Evolutionary conservation across 2,113 vertebrate species (phyloP).

Genomic region (Camelus dromedarius): DNA sequence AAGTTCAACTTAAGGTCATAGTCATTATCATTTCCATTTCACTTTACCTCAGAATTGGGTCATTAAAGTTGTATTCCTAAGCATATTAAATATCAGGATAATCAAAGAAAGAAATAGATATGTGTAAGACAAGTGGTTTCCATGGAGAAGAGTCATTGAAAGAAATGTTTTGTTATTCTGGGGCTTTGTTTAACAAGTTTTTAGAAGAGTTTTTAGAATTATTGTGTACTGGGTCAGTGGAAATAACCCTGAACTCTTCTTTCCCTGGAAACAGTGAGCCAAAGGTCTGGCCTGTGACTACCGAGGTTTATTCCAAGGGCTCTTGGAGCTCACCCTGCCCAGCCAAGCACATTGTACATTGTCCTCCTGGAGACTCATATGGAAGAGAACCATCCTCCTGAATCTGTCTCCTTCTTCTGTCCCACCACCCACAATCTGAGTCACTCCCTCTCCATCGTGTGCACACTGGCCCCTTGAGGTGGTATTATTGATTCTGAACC

Average conservation of each 20-base stretch:
- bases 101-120: constrained; percentile 39
- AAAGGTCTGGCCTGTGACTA: background rate
- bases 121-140: background rate
- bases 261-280: background rate
- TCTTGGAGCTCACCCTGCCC: background rate
- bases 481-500: background rate
- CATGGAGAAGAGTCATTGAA: constrained; percentile 26
- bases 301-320: background rate
- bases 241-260: constrained; percentile 3
- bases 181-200: constrained; percentile 19
- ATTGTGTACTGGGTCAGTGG: background rate
- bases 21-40: constrained; percentile 42
- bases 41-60: constrained; percentile 55
- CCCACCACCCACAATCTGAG: background rate
- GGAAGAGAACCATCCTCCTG: background rate
- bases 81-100: constrained; percentile 57
- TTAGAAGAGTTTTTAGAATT: background rate
- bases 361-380: background rate
- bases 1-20: constrained; percentile 67
- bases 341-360: background rate
- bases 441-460: background rate
- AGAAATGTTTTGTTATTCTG: constrained; percentile 35
- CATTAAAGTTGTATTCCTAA: constrained; percentile 33
- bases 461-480: background rate
- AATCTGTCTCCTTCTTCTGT: background rate